Base-by-base conservation (phyloP, 2,113 vertebrate species). In the Smithornis capensis region DNA sequence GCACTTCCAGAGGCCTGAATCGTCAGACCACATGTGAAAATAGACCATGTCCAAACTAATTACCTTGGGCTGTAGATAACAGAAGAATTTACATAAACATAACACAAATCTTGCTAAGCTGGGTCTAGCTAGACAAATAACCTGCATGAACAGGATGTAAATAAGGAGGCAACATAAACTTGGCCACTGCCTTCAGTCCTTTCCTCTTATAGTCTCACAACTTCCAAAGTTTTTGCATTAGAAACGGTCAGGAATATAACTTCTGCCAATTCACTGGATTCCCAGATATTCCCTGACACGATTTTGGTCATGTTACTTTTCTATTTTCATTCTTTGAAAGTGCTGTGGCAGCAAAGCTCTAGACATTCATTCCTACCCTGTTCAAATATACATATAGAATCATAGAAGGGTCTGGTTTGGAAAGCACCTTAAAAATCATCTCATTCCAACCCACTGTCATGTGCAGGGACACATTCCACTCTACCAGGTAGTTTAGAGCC, bases 401-500 rank as follows among this genome's bases (percentile, higher is more conserved):
- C 40, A 23, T 2, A 55, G 25, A 69, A 35, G 8, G 23, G 6
- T 12, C 44, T 31, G 21, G 9, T 1, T 40, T 19, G 47, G 28
- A 55, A 55, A 9, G 4, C 9, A 55, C 7, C 6, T 47, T 69
- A 6, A 18, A 35, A 6, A 27, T 62, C 25, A 62, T 42, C 47
- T 37, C 1, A 1, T 55, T 76, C 17, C 69, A 60, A 1, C 6
- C 1, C 28, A 19, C 8, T 45, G 11, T 10, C 29, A 10, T 22
- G 55, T 14, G 6, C 17, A 47, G 29, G 24, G 5, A 31, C 11
- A 42, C 5, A 6, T 69, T 15, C 1, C 40, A 27, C 6, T 15
- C 5, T 0, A 0, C 7, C 29, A 69, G 37, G n/a, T 3, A 49
- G 14, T 19, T 69, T 35, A 12, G 21, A 55, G 14, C 0, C 19